Base-by-base conservation (phyloP, 2,888 invertebrate species). In the Eurytoma californica region DNA sequence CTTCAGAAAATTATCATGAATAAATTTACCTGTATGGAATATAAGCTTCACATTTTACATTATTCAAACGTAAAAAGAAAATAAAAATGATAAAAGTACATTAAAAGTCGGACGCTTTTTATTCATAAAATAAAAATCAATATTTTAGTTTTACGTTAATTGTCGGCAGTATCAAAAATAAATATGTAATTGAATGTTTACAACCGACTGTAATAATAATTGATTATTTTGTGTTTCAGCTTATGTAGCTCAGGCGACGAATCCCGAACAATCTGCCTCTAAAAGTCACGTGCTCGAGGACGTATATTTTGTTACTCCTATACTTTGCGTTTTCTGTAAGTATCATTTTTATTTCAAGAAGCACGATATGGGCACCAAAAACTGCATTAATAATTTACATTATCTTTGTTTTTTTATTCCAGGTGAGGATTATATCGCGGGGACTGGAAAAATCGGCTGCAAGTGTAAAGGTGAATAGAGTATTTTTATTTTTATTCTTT, bases 391-490 rank as follows among this genome's bases (percentile, higher is more conserved):
- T 73, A 53, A 76, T 58, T 24, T 14, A 61, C 13, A n/a, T 49
- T 20, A 24, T 39, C 30, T 47, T 53, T 28, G n/a, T 53, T 82
- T 77, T 83, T 63, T 82, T 84, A 77, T 88, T 89, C 16, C 84
- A 93, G 94, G 94, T 89, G 91, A 92, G 87, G 94, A 94, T 88
- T 93, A 93, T 86, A 93, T 94, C 83, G 93, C 93, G 93, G 93
- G 93, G 69, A 91, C 91, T 78, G 93, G 93, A 77, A 91, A 90
- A 87, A 91, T 92, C 81, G 93, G 93, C 72, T 90, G 92, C 80
- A 91, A 92, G 89, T 94, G 94, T 88, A 92, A 92, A 91, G 93
- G 93, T 93, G 90, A 91, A 91, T 77, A 16, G 12, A 47, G 39
- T 7, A 20, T 51, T 75, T 49, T 70, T 72, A 7, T 61, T 57